A percentile compares a stretch with the other conserved stretches of the same genome.
Conservation (phyloP, 2,888 invertebrate species). For the Keiferia lycopersicella region DNA sequence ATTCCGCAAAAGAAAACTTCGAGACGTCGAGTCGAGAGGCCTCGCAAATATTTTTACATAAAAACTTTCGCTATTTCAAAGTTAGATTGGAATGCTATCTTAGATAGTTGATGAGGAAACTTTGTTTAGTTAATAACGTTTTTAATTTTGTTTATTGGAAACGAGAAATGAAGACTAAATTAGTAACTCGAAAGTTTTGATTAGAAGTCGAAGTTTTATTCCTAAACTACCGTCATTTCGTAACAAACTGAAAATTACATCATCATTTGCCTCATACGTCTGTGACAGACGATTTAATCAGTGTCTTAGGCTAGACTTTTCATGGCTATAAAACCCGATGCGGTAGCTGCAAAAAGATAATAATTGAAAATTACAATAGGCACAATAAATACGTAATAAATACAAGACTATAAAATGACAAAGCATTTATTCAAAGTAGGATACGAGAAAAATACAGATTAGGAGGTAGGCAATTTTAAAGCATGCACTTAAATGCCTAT, state of each 20-base stretch:
- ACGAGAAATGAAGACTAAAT: slow-evolving; percentile 34
- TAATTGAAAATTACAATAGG: neutral
- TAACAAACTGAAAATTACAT: neutral
- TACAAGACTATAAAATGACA: neutral
- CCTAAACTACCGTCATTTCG: neutral
- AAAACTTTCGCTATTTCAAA: slow-evolving; percentile 60
- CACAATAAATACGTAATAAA: too few species aligned
- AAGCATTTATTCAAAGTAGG: too few species aligned
- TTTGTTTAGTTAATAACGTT: slow-evolving; percentile 48
- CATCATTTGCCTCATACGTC: too few species aligned
- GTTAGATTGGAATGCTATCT: slow-evolving; percentile 62
- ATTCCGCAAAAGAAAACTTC: neutral
- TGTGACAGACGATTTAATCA: too few species aligned
- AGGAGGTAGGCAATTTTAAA: neutral
- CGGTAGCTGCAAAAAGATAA: too few species aligned
- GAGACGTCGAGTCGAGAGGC: slow-evolving; percentile 22
- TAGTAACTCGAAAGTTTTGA: slow-evolving; percentile 32
- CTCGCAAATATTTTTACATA: slow-evolving; percentile 35
- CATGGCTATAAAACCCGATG: too few species aligned
- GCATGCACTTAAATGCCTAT: slow-evolving; percentile 34
- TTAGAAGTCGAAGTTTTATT: slow-evolving; percentile 29
- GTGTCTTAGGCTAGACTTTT: too few species aligned
- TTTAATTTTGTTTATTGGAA: slow-evolving; percentile 44
- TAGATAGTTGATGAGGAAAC: slow-evolving; percentile 52
- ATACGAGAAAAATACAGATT: neutral